Evolutionary conservation across 1,140 invertebrate genomes (phyloP).

Genomic region (Trigoniulus corallinus): DNA sequence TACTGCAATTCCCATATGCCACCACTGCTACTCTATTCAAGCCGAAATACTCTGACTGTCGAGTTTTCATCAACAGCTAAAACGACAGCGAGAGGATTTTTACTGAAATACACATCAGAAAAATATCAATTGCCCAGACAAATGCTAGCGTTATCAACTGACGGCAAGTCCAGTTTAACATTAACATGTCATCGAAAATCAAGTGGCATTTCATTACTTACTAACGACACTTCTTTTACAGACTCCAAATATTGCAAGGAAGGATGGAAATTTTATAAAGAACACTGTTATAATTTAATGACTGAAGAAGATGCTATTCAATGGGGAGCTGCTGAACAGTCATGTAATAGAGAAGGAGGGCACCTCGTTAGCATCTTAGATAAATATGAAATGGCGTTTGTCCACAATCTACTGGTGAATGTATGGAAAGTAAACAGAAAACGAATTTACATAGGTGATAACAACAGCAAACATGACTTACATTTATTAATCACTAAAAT

Average conservation of each 20-base stretch:
- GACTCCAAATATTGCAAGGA: not conserved
- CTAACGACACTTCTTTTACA: too few species aligned
- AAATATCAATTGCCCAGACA: constrained; percentile 13
- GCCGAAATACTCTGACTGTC: constrained; percentile 17
- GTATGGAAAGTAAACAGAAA: constrained; percentile 16
- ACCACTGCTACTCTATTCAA: constrained; percentile 13
- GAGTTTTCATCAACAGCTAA: constrained; percentile 18
- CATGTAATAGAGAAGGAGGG: constrained; percentile 14
- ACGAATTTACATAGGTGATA: constrained; percentile 16
- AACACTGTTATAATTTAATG: constrained; percentile 16
- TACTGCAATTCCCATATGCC: constrained; percentile 17
- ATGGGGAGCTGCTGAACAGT: constrained; percentile 18
- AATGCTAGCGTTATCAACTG: constrained; percentile 9
- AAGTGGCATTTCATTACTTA: too few species aligned
- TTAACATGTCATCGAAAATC: not conserved
- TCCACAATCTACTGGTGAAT: constrained; percentile 16
- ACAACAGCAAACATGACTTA: too few species aligned
- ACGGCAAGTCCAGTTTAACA: constrained; percentile 8
- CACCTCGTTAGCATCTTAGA: constrained; percentile 19
- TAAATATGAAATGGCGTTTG: constrained; percentile 16
- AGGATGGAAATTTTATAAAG: constrained; percentile 17
- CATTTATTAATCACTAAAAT: not conserved
- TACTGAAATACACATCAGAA: constrained; percentile 14
- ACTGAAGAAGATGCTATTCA: constrained; percentile 15
- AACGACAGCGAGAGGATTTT: constrained; percentile 15